A percentile compares a stretch with the other conserved stretches of the same genome.
Conservation (phyloP, 2,797 vertebrate genomes). For the Anguilla pacifica region DNA sequence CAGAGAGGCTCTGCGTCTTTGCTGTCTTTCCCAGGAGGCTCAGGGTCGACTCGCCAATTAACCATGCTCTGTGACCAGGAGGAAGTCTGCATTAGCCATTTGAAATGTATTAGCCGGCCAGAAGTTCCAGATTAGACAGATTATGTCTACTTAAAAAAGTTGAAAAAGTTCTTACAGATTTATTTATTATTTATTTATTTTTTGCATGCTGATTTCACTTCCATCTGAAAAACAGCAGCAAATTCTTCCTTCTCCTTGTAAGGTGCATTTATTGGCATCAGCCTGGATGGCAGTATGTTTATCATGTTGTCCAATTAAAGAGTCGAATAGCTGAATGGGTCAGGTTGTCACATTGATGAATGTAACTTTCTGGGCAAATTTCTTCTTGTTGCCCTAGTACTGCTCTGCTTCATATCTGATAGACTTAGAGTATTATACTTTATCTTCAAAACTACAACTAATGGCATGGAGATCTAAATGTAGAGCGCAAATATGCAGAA, state of each 20-base stretch:
- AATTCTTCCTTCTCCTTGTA: constrained; percentile 19
- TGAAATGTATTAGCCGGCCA: constrained; percentile 57
- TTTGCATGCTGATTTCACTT: constrained; percentile 32
- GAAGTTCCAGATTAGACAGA: constrained; percentile 60
- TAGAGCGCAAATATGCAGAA: not conserved
- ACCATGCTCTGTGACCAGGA: constrained; percentile 58
- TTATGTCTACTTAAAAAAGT: constrained; percentile 56
- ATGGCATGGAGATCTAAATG: not conserved
- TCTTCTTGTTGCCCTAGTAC: not conserved
- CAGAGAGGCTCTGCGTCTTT: constrained; percentile 33
- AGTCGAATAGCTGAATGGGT: constrained; percentile 37
- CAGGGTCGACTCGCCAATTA: constrained; percentile 52
- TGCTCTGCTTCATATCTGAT: not conserved
- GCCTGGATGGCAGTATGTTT: constrained; percentile 3
- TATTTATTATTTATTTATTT: not conserved
- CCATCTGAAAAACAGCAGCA: constrained; percentile 24
- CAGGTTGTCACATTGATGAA: constrained; percentile 10
- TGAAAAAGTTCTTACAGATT: constrained; percentile 49
- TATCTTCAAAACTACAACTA: not conserved
- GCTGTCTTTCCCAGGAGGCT: constrained; percentile 66
- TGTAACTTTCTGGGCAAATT: not conserved
- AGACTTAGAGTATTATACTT: not conserved
- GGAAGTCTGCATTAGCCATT: constrained; percentile 67
- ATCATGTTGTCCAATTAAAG: constrained; percentile 32
- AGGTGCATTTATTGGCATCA: constrained; percentile 11